Conservation (phyloP, 2,888 invertebrate species). For the Drosophila recens region DNA sequence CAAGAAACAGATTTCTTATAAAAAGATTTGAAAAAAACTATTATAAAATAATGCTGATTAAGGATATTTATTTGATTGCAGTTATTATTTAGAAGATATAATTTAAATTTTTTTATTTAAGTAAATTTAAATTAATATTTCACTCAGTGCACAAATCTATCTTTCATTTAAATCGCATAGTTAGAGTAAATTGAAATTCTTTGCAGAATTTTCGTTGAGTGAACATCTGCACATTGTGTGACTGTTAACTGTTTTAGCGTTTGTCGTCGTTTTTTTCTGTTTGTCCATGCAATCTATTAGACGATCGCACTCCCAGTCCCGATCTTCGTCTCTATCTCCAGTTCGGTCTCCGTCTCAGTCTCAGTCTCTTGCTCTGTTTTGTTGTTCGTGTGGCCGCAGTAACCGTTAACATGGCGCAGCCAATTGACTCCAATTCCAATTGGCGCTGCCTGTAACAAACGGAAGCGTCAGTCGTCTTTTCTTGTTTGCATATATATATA, state of each 20-base stretch:
- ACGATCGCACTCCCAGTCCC: conserved; percentile 26
- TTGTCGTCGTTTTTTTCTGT: conserved; percentile 31
- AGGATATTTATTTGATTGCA: too few species aligned
- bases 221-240: conserved; percentile 3
- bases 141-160: neutral
- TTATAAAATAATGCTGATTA: too few species aligned
- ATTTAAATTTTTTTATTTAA: too few species aligned
- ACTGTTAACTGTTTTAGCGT: conserved; percentile 33
- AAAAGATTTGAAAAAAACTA: too few species aligned
- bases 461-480: conserved; percentile 16
- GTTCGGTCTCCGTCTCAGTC: conserved; percentile 2
- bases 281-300: conserved; percentile 54
- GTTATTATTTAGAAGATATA: too few species aligned
- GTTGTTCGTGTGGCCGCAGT: conserved; percentile 23
- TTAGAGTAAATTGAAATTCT: neutral
- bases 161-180: neutral
- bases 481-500: neutral
- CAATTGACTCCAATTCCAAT: conserved; percentile 54
- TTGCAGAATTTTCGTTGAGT: conserved; percentile 14
- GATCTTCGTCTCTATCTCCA: neutral
- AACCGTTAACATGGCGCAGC: conserved; percentile 54
- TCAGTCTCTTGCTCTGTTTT: conserved; percentile 9
- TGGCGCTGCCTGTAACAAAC: conserved; percentile 27
- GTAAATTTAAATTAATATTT: too few species aligned
- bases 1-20: too few species aligned